phyloP scores from a whole-genome alignment of 1,140 invertebrate genomes.

The Calephelis nemesis region DNA sequence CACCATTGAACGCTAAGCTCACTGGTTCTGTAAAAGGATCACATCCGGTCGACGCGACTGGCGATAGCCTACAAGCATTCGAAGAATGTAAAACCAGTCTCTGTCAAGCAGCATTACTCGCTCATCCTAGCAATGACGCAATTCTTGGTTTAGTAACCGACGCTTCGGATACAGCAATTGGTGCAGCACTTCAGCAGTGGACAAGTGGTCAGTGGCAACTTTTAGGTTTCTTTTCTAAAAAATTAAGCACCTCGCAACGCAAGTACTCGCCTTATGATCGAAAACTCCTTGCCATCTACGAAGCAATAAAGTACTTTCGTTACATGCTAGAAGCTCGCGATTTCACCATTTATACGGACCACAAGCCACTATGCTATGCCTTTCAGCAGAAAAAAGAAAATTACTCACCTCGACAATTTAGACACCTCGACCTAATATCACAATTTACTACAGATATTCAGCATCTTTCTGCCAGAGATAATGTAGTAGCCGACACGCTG shows the following conservation, averaged over 20 bases:
- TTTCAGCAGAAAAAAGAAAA: neutral
- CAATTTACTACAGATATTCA: neutral
- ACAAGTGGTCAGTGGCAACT: neutral
- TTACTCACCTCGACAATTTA: neutral
- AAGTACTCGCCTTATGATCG: neutral
- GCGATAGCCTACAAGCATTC: neutral
- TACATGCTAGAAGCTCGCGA: neutral
- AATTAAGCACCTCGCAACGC: neutral
- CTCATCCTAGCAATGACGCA: neutral
- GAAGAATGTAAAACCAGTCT: neutral
- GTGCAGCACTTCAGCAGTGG: neutral
- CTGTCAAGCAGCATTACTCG: neutral
- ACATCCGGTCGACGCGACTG: neutral
- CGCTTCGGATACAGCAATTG: neutral
- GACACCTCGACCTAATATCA: neutral
- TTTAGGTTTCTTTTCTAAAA: constrained; percentile 1
- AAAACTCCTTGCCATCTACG: neutral
- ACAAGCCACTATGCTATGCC: neutral
- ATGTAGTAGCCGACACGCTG: neutral
- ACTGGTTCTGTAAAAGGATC: neutral
- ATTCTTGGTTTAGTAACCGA: neutral
- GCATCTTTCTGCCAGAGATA: neutral
- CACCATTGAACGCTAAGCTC: neutral
- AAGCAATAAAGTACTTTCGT: neutral
- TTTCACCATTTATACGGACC: neutral